Base-by-base conservation (phyloP, 2,113 vertebrate species). In the Pteronura brasiliensis region DNA sequence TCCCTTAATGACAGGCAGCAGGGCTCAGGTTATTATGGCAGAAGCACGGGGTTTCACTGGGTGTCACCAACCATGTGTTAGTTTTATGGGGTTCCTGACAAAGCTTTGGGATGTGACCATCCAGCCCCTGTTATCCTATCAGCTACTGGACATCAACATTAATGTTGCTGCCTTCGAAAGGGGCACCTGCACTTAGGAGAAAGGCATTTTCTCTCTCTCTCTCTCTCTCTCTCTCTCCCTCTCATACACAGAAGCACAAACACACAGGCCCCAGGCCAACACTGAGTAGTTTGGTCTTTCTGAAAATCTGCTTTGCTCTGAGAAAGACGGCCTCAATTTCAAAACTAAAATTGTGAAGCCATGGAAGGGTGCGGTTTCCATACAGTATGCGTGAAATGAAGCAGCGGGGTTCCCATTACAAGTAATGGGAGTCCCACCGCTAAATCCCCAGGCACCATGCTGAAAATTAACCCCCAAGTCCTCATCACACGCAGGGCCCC, bases 401-500 rank as follows among this genome's bases (percentile, higher is more conserved):
- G 89, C 97, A 61, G 90, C 36, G 0, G 97, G 97, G 94, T 96
- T 98, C 97, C 98, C 97, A 97, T 98, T 97, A 97, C 83, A 92
- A 67, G 97, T 97, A 98, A 98, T 96, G 76, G 97, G 72, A 98
- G 97, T 96, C 98, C 98, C 98, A 98, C 88, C 67, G 96, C 97
- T 98, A 97, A 97, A 95, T 98, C 98, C 98, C 97, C 95, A 94
- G 97, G 94, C 97, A 95, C 95, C 92, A 25, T 67, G 95, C 98
- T 97, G 94, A 98, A 98, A 98, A 98, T 98, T 97, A 98, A 98
- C 97, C 98, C 97, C 96, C 98, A 95, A 82, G 94, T 96, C 97
- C 97, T 98, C 55, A n/a, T 92, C 83, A 92, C 96, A 96, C 97
- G 85, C 1, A 36, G 84, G 6, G 88, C 4, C 27, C n/a, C n/a